These are phyloP conservation scores for Eulemur rufifrons DNA, from an alignment of 2,113 vertebrate species.

Conservation along the genomic window DNA sequence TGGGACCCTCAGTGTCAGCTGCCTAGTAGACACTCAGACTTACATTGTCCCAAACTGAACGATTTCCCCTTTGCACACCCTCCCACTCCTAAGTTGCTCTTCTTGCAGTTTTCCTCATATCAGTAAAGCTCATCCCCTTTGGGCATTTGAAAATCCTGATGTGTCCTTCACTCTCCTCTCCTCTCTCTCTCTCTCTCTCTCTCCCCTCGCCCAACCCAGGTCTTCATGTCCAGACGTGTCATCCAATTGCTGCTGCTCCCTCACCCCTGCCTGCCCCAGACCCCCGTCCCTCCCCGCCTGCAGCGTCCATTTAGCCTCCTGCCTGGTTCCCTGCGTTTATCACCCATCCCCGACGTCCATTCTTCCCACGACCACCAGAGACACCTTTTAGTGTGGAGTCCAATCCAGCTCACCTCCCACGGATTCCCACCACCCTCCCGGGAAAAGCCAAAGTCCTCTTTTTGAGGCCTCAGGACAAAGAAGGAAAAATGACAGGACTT, in stretches of 20 bases:
- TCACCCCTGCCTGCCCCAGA: background rate
- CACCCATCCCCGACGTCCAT: accelerated
- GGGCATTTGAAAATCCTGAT: background rate
- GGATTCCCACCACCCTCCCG: background rate
- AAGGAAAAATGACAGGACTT: too few species aligned
- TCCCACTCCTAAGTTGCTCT: background rate
- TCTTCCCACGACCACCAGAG: background rate
- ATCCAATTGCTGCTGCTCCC: background rate
- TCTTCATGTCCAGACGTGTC: background rate
- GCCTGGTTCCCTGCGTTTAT: background rate
- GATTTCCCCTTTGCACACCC: too few species aligned
- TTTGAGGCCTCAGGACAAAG: too few species aligned
- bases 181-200: accelerated
- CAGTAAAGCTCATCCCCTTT: too few species aligned
- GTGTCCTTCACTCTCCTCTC: background rate
- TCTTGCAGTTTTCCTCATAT: background rate
- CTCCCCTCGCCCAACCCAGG: background rate
- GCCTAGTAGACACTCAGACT: too few species aligned
- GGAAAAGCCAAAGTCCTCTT: background rate
- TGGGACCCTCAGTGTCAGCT: background rate
- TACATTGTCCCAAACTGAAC: background rate
- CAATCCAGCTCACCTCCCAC: background rate
- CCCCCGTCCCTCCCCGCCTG: accelerated
- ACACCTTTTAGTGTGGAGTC: too few species aligned
- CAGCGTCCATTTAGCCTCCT: accelerated